A percentile compares a stretch with the other conserved stretches of the same genome.
Evolutionary conservation across 2,113 vertebrate genomes (phyloP).

Genomic region (Pseudolaguvia tuberculata): DNA sequence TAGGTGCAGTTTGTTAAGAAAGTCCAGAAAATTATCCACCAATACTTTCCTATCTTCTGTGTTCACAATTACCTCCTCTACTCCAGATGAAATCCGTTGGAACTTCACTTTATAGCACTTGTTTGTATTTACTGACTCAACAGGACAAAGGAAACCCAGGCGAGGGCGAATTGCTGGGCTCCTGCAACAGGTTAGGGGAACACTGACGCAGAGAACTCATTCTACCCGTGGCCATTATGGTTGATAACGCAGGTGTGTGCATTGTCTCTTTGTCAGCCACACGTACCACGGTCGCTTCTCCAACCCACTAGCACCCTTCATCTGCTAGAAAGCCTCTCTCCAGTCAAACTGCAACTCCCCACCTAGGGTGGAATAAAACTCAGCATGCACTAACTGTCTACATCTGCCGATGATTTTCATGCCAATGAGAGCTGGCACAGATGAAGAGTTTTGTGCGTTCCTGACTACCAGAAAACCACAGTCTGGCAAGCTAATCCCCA

Average conservation of each 20-base stretch:
- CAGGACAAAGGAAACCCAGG: no score
- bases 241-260: no score
- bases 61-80: conserved; percentile 19
- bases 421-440: not conserved
- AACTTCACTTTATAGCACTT: no score
- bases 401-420: not conserved
- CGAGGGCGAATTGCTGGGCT: not conserved
- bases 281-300: no score
- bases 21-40: no score
- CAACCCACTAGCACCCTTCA: no score
- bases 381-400: not conserved
- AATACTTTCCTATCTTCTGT: not conserved
- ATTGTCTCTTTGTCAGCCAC: no score
- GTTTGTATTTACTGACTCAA: no score
- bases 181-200: not conserved
- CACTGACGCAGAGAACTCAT: no score
- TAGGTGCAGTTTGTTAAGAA: no score
- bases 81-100: not conserved
- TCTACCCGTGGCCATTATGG: no score
- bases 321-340: not conserved
- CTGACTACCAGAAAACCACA: not conserved
- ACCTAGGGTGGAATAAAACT: no score
- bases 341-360: not conserved
- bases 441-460: not conserved
- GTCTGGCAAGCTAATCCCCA: not conserved